Conservation (phyloP, 2,888 invertebrate species). For the Eupithecia pulchellata region DNA sequence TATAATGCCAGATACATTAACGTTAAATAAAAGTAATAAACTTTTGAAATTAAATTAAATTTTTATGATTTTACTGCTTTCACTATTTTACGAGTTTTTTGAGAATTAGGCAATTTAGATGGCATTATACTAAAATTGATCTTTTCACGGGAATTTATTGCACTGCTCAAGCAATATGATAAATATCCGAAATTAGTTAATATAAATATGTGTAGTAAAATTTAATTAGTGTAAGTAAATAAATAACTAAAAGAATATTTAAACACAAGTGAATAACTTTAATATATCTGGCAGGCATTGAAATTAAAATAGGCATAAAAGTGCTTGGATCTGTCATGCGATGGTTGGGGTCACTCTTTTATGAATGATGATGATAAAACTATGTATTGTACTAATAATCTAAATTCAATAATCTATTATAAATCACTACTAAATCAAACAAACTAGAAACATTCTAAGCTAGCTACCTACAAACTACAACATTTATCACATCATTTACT, state of each 20-base stretch:
- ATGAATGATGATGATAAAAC: constrained; percentile 17
- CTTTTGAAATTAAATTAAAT: too few relatives aligned
- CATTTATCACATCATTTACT: too few relatives aligned
- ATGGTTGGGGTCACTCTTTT: constrained; percentile 63
- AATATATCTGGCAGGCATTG: constrained; percentile 40
- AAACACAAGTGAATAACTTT: constrained; percentile 1
- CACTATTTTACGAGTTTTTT: too few relatives aligned
- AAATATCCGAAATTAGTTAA: background rate
- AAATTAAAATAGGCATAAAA: constrained; percentile 50
- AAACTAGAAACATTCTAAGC: background rate
- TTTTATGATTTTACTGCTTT: too few relatives aligned
- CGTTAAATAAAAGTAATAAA: constrained; percentile 12
- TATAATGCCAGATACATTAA: constrained; percentile 39
- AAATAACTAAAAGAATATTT: too few relatives aligned
- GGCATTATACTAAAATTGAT: background rate
- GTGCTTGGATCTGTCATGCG: constrained; percentile 65
- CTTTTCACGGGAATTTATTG: background rate
- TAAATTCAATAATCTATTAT: background rate
- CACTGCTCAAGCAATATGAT: background rate
- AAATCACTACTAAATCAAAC: background rate
- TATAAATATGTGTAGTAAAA: too few relatives aligned
- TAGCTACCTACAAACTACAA: background rate
- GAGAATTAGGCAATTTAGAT: too few relatives aligned
- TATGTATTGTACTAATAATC: background rate
- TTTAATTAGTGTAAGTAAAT: too few relatives aligned